Percentiles rank a stretch among this genome's conserved stretches.
Evolutionary conservation across 2,797 vertebrate species (phyloP).

Genomic region (Hirundo rustica): DNA sequence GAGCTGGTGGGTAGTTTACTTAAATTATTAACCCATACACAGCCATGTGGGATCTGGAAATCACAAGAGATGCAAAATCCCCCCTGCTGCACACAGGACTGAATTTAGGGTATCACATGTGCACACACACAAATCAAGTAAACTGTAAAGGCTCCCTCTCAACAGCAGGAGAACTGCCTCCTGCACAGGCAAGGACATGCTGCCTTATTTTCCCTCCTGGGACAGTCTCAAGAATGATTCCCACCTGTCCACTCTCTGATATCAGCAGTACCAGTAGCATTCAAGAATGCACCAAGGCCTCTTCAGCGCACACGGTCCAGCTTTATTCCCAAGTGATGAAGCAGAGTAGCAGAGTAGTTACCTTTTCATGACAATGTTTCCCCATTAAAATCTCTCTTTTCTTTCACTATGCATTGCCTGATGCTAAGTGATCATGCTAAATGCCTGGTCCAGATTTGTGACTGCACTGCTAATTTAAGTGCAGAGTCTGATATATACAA

Average conservation of each 20-base stretch:
- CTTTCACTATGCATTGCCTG: not conserved
- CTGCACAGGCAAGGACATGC: not conserved
- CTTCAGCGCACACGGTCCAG: not conserved
- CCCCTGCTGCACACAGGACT: not conserved
- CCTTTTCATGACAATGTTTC: not conserved
- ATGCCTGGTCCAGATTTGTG: not conserved
- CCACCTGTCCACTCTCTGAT: not conserved
- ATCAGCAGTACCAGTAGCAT: not conserved
- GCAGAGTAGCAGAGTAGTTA: not conserved
- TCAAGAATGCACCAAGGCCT: not conserved
- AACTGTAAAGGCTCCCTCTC: not conserved
- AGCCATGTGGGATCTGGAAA: not conserved
- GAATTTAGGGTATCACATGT: rapidly evolving
- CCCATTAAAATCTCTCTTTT: not conserved
- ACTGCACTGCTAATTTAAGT: not conserved
- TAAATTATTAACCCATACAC: not conserved
- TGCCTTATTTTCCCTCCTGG: not conserved
- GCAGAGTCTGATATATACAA: not conserved
- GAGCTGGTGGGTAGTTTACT: not conserved
- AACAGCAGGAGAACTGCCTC: not conserved
- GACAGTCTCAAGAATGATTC: not conserved
- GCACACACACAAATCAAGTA: not conserved
- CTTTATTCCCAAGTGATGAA: not conserved
- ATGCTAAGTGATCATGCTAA: not conserved
- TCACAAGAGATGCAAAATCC: not conserved